phyloP scores from a whole-genome alignment of 2,113 vertebrate genomes.

The Heterotilapia buettikoferi region DNA sequence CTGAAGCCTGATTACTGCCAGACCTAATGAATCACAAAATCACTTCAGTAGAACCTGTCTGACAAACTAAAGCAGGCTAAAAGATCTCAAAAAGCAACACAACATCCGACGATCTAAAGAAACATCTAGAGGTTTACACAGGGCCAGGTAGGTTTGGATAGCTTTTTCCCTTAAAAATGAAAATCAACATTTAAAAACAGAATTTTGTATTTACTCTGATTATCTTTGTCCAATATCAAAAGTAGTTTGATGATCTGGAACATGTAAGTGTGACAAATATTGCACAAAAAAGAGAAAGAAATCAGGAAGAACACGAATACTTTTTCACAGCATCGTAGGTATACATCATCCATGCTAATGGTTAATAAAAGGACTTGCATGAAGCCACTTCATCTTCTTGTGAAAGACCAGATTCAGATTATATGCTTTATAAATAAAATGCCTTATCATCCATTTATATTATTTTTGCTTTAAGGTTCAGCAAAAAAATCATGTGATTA shows the following conservation, averaged over 20 bases:
- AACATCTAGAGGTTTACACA: not conserved
- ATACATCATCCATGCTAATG: not conserved
- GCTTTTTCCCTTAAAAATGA: not conserved
- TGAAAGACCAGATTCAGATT: not conserved
- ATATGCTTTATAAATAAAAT: not conserved
- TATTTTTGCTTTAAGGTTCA: not conserved
- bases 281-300: not conserved
- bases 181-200: not conserved
- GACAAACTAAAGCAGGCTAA: not conserved
- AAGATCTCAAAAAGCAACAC: not conserved
- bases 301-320: not conserved
- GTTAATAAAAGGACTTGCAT: not conserved
- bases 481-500: not conserved
- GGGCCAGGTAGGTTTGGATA: not conserved
- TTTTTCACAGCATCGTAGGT: not conserved
- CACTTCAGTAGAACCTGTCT: not conserved
- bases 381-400: not conserved
- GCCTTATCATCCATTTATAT: not conserved
- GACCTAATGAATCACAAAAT: not conserved
- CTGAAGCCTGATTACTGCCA: not conserved
- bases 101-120: not conserved
- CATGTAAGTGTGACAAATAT: not conserved
- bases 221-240: not conserved
- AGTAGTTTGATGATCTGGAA: not conserved
- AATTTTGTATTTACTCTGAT: not conserved